phyloP scores from a whole-genome alignment of 2,888 invertebrate species.

The Drosophila nigricruria region DNA sequence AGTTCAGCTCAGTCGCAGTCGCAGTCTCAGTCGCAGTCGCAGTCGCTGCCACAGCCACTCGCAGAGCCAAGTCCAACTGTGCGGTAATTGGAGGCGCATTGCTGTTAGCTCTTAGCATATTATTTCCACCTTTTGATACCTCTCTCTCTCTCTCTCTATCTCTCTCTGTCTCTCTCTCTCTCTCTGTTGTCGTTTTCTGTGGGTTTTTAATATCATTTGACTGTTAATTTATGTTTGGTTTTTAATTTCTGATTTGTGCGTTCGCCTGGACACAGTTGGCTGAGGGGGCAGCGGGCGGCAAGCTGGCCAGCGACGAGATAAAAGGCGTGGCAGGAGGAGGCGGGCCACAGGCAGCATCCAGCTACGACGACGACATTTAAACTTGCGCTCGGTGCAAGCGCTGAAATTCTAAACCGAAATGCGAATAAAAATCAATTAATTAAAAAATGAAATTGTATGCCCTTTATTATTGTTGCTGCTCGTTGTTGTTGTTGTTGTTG shows the following conservation, averaged over 20 bases:
- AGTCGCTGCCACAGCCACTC: constrained; percentile 37
- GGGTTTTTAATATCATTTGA: constrained; percentile 75
- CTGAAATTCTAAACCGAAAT: constrained; percentile 76
- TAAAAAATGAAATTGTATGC: constrained; percentile 78
- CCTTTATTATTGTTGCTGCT: constrained; percentile 24
- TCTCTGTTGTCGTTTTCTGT: constrained; percentile 46
- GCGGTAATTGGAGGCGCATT: constrained; percentile 71
- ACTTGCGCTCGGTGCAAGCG: constrained; percentile 55
- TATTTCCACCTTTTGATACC: constrained; percentile 48
- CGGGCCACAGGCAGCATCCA: constrained; percentile 39
- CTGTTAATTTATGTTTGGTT: constrained; percentile 83
- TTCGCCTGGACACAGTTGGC: constrained; percentile 57
- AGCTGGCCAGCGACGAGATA: background rate
- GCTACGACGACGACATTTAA: constrained; percentile 43
- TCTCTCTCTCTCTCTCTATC: constrained; percentile 2
- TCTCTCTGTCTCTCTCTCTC: constrained; percentile 8
- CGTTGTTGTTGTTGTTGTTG: constrained; percentile 34
- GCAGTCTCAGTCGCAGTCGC: constrained; percentile 34
- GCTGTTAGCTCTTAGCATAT: constrained; percentile 58
- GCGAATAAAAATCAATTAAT: constrained; percentile 81
- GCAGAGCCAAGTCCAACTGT: constrained; percentile 55
- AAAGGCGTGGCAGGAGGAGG: background rate
- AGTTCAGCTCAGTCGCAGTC: constrained; percentile 60
- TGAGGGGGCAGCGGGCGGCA: too few relatives aligned
- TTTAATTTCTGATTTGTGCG: constrained; percentile 83